Evolutionary conservation across 2,888 invertebrate species (phyloP), one percentile per base, ranked within the genome.

Genomic region (Meteorus cinctellus): DNA sequence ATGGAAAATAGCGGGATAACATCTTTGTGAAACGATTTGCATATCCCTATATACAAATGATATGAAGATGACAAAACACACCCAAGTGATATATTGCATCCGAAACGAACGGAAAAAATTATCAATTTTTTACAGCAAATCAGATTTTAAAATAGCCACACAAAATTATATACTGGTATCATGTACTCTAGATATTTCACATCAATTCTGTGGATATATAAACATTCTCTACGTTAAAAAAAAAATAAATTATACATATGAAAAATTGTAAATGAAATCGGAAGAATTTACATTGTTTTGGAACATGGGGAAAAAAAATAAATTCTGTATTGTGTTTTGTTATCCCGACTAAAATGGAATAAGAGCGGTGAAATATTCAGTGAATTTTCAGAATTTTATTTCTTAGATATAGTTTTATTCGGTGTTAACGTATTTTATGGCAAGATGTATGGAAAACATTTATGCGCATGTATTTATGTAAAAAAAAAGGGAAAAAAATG

Each of bases 71-170:
- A 27, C 8, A 6, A 31, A 29, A 62, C 14, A 55, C 2, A 19
- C n/a, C 8, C 2, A n/a, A 10, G 1, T 19, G 4, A 8, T 55
- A 2, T 6, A 4, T 19, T n/a, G 8, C 8, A 19, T 55, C 5
- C 6, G 19, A 19, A 6, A 8, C 8, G 8, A 55, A 24, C n/a
- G n/a, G n/a, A 55, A 2, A 19, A 55, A 55, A n/a, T 55, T 19
- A 55, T 4, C 4, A 55, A n/a, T 48, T 48, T 48, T 48, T 48
- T 71, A 74, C 48, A 55, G 76, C 65, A 69, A 71, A 51, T 71
- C 60, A 66, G 55, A 77, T 74, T 77, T 14, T 76, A 48, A 34
- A 77, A 68, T 24, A 65, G 55, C 36, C 24, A 65, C 36, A 62
- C 31, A 29, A n/a, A 2, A 41, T 41, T 60, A 48, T n/a, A 48